Evolutionary conservation across 2,113 vertebrate species (phyloP).

Genomic region (Cisticola juncidis): DNA sequence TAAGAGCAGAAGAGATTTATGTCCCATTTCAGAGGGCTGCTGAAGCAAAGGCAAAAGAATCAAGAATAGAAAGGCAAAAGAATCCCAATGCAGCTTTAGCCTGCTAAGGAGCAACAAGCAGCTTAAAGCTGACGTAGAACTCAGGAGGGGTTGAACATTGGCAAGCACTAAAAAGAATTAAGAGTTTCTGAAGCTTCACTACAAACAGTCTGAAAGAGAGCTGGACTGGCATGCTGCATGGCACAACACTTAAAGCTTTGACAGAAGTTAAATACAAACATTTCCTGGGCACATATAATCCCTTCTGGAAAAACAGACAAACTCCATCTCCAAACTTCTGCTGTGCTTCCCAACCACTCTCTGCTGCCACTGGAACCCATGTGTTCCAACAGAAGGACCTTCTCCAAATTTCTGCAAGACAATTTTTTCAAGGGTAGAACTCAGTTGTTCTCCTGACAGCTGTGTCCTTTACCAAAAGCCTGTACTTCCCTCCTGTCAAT

Average conservation of each 20-base stretch:
- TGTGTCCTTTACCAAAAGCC: background rate
- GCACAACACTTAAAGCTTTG: background rate
- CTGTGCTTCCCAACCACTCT: background rate
- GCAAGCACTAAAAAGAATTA: background rate
- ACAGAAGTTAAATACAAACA: background rate
- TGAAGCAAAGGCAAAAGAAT: background rate
- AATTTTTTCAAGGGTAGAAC: background rate
- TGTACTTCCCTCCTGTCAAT: background rate
- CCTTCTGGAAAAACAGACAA: background rate
- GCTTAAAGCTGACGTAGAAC: background rate
- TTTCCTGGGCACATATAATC: background rate
- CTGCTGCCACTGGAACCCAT: background rate
- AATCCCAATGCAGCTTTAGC: background rate
- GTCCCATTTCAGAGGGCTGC: background rate
- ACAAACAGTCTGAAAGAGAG: background rate
- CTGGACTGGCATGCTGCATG: background rate
- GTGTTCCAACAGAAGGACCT: rapidly evolving
- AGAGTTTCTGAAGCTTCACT: background rate
- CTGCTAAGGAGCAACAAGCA: background rate
- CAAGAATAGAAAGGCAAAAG: background rate
- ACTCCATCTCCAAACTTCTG: background rate
- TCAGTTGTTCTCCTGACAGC: background rate
- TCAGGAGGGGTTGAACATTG: background rate
- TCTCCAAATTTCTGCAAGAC: background rate
- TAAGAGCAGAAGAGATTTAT: background rate